A percentile compares a stretch with the other conserved stretches of the same genome.
Evolutionary conservation across 30 jellyfish, hydroid and myxozoan genomes (phyloP).

Genomic region (Turritopsis dohrnii): DNA sequence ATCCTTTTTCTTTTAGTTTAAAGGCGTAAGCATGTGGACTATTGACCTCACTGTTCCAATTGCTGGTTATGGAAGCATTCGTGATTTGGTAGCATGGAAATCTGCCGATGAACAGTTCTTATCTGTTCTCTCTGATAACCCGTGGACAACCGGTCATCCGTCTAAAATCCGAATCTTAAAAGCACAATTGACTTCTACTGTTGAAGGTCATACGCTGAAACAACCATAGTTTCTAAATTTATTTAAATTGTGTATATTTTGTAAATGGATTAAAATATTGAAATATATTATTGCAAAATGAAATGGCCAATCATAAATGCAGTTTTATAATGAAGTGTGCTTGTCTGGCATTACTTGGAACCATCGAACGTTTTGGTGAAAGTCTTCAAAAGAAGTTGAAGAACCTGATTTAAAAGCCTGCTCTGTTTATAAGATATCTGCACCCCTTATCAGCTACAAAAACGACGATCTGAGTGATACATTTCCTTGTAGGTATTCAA

Average conservation of each 20-base stretch:
- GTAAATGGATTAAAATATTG: not conserved
- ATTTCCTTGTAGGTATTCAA: too few species aligned
- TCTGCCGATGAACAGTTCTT: conserved; percentile 6
- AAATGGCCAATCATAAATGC: too few species aligned
- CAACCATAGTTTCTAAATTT: not conserved
- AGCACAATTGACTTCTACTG: conserved; percentile 12
- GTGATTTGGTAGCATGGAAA: conserved; percentile 2
- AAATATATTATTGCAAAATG: too few species aligned
- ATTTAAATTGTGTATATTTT: not conserved
- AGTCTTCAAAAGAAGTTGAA: too few species aligned
- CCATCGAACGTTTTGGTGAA: too few species aligned
- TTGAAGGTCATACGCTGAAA: conserved; percentile 15
- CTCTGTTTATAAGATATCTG: too few species aligned
- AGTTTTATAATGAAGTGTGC: too few species aligned
- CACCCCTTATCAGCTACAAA: too few species aligned
- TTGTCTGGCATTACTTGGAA: too few species aligned
- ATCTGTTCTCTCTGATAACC: conserved; percentile 13
- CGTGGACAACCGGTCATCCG: conserved; percentile 6
- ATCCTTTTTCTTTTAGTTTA: not conserved
- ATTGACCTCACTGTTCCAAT: conserved; percentile 28
- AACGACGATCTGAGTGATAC: too few species aligned
- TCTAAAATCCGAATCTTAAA: conserved; percentile 3
- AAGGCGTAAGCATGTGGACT: conserved; percentile 16
- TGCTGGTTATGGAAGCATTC: conserved; percentile 19
- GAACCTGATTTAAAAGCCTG: too few species aligned